These are phyloP conservation scores for Tenrec ecaudatus DNA, from an alignment of 2,113 vertebrate genomes.

Conservation along the genomic window DNA sequence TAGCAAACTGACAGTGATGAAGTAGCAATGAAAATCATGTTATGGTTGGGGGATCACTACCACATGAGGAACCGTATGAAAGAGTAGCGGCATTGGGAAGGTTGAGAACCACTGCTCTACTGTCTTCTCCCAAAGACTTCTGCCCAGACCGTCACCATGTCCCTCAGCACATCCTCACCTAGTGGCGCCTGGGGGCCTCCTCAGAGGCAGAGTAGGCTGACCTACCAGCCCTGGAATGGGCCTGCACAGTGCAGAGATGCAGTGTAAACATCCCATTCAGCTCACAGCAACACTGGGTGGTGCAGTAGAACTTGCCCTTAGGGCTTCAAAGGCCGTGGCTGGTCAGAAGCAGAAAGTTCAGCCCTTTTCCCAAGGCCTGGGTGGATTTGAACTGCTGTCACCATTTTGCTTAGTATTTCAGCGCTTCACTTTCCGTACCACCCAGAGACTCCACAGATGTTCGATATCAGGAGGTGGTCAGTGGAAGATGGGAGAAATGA, in stretches of 20 bases:
- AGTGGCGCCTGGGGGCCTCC: background rate
- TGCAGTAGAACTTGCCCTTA: background rate
- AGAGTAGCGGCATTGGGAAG: no score
- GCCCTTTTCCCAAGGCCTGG: background rate
- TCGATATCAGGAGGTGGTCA: background rate
- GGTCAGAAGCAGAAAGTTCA: background rate
- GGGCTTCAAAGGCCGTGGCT: background rate
- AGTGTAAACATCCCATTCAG: background rate
- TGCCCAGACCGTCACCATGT: no score
- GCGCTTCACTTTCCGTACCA: background rate
- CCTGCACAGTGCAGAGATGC: rapidly evolving
- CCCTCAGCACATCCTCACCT: background rate
- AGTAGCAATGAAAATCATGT: no score
- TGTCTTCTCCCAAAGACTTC: background rate
- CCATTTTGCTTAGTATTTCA: background rate
- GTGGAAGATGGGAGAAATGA: background rate
- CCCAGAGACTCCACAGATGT: background rate
- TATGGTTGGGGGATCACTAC: no score
- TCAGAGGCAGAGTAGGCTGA: rapidly evolving
- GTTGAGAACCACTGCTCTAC: no score
- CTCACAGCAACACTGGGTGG: background rate
- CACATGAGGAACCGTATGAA: no score
- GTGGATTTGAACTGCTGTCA: background rate
- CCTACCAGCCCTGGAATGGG: background rate
- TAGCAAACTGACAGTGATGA: no score